Base-by-base conservation (phyloP, 2,797 vertebrate genomes). In the Phalloptychus januarius region DNA sequence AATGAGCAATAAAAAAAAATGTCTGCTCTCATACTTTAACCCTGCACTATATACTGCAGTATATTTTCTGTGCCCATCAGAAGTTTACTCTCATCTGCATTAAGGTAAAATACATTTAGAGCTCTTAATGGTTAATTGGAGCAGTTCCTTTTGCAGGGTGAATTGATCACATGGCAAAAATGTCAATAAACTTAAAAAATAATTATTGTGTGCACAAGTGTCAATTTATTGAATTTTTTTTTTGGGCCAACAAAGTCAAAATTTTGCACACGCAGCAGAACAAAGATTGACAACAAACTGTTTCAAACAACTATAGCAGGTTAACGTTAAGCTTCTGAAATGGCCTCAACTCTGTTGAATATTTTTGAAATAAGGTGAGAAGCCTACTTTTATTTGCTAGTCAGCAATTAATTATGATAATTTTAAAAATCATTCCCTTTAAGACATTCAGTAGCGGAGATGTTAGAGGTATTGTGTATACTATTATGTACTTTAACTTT, bases 381-480 rank as follows among this genome's bases (percentile, higher is more conserved):
- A 38, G 8, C 18, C 7, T 8, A 65, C 7, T 38, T 65, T 31
- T 52, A 52, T 25, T 20, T 65, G 16, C 61, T 36, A 4, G 13
- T 13, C 33, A 63, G 7, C 31, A 1, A 20, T 63, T 18, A 33
- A 61, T 28, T 13, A 28, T 12, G 13, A 28, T 61, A 0, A 7
- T 61, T 63, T 63, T 33, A 18, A 36, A 15, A 61, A 20, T 16
- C 58, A 0, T 63, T 10, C 31, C 31, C 18, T 36, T 63, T 11
- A 63, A 63, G 15, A 63, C 61, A 36, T 63, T 63, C 18, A 36
- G 16, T 36, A 20, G 61, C 44, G 67, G 73, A 76, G 48, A 20
- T 75, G 70, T 25, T 7, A 12, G 63, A 85, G 75, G 88, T 86
- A 83, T 81, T 79, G 52, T 16, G 44, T 74, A 36, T 71, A 33